These are phyloP conservation scores for Coryphaenoides rupestris DNA, from an alignment of 2,113 vertebrate species.

Conservation along the genomic window DNA sequence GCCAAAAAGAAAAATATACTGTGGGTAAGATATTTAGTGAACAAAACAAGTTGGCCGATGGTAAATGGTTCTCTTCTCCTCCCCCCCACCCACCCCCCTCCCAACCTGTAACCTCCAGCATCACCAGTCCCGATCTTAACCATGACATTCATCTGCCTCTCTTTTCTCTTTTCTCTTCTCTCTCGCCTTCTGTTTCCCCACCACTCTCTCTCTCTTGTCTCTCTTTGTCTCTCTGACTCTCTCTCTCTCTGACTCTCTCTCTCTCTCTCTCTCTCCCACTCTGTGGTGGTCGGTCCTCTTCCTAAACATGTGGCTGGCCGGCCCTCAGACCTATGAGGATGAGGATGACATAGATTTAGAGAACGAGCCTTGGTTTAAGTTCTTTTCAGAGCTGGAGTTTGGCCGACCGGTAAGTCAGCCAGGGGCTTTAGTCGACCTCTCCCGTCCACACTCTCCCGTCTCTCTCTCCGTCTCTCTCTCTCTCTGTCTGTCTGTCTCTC, in stretches of 20 bases:
- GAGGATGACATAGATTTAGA: slow-evolving; percentile 99
- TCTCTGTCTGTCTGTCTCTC: no score
- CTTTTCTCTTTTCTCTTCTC: slow-evolving; percentile 55
- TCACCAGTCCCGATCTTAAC: slow-evolving; percentile 50
- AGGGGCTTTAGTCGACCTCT: slow-evolving; percentile 60
- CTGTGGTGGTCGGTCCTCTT: slow-evolving; percentile 60
- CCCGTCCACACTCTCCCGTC: slow-evolving; percentile 29
- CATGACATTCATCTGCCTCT: slow-evolving; percentile 60
- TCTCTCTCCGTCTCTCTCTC: background rate
- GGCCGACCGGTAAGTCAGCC: slow-evolving; percentile 99
- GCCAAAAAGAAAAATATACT: no score
- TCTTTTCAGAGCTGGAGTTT: slow-evolving; percentile 99
- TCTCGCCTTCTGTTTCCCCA: slow-evolving; percentile 7
- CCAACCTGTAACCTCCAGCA: slow-evolving; percentile 34
- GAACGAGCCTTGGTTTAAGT: slow-evolving; percentile 99
- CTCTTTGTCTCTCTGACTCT: background rate
- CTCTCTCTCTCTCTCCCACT: slow-evolving; percentile 6
- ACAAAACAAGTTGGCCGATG: no score
- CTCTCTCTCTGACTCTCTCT: slow-evolving; percentile 3
- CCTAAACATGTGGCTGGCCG: slow-evolving; percentile 46
- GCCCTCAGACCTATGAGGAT: slow-evolving; percentile 88
- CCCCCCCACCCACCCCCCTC: no score
- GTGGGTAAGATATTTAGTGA: no score
- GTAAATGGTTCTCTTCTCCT: no score
- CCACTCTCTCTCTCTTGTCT: slow-evolving; percentile 44